A percentile compares a stretch with the other conserved stretches of the same genome.
Conservation (phyloP, 2,113 vertebrate genomes). For the Esox niger region DNA sequence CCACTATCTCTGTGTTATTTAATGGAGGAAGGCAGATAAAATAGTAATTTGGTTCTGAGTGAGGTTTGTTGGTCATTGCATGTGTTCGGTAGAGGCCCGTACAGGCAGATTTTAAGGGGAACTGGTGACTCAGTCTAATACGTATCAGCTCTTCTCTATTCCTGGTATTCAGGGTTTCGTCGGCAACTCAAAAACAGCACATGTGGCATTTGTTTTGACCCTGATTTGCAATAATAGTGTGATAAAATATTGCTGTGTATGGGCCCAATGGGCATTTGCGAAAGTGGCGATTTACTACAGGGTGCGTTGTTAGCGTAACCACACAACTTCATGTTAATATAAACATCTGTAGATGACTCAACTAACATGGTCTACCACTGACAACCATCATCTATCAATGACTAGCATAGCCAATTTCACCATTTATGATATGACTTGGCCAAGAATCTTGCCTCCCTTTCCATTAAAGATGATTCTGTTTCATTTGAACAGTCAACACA, state of each 20-base stretch:
- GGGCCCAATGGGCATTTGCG: no score
- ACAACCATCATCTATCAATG: no score
- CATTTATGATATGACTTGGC: constrained; percentile 44
- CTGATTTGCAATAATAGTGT: no score
- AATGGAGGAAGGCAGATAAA: constrained; percentile 28
- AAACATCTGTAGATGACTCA: no score
- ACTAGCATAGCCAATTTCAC: no score
- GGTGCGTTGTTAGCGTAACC: constrained; percentile 27
- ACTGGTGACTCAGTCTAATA: constrained; percentile 27
- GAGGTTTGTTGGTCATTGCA: constrained; percentile 29
- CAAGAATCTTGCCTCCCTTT: constrained; percentile 39
- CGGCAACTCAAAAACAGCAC: no score
- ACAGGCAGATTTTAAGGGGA: constrained; percentile 21
- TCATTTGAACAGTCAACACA: no score
- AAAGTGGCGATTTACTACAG: neutral
- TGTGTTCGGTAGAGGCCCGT: constrained; percentile 22
- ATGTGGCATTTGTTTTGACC: no score
- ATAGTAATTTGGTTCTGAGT: constrained; percentile 34
- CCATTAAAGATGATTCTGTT: no score
- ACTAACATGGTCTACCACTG: constrained; percentile 35
- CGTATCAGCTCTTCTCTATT: constrained; percentile 41
- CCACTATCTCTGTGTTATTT: neutral
- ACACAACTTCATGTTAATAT: constrained; percentile 32
- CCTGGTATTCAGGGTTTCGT: constrained; percentile 28
- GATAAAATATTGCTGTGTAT: no score